Conservation (phyloP, 2,797 vertebrate genomes). For the Falco columbarius region DNA sequence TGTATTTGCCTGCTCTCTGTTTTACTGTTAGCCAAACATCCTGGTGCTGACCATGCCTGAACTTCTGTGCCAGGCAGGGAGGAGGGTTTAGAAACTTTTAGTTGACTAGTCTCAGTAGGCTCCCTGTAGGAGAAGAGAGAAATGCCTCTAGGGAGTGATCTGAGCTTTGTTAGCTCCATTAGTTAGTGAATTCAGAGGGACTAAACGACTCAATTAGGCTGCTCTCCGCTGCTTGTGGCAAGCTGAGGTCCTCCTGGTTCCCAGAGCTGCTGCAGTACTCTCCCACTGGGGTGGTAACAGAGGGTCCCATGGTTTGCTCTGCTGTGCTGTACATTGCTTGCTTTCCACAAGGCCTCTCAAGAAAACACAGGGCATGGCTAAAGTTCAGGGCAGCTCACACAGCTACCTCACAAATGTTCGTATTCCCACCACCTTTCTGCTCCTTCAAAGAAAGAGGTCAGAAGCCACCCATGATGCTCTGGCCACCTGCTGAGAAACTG, state of each 20-base stretch:
- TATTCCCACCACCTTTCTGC: neutral
- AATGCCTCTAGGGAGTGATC: neutral
- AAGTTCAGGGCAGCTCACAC: neutral
- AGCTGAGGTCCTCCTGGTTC: neutral
- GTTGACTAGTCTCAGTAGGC: neutral
- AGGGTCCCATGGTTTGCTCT: neutral
- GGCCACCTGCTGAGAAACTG: neutral
- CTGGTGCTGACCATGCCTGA: neutral
- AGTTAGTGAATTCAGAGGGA: neutral
- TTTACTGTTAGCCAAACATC: neutral
- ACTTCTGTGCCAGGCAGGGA: neutral
- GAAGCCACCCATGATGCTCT: neutral
- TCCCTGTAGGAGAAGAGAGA: neutral
- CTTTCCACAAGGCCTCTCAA: neutral
- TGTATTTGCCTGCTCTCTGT: neutral
- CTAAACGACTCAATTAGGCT: neutral
- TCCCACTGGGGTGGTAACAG: neutral
- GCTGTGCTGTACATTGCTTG: neutral
- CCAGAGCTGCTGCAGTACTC: neutral
- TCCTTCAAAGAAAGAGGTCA: neutral
- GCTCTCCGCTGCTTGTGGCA: fast-evolving
- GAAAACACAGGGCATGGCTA: neutral
- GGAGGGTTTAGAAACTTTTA: neutral
- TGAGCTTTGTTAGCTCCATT: neutral
- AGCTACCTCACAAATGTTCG: neutral